Conservation (phyloP, 2,888 invertebrate genomes). For the Stratiomys singularior region DNA sequence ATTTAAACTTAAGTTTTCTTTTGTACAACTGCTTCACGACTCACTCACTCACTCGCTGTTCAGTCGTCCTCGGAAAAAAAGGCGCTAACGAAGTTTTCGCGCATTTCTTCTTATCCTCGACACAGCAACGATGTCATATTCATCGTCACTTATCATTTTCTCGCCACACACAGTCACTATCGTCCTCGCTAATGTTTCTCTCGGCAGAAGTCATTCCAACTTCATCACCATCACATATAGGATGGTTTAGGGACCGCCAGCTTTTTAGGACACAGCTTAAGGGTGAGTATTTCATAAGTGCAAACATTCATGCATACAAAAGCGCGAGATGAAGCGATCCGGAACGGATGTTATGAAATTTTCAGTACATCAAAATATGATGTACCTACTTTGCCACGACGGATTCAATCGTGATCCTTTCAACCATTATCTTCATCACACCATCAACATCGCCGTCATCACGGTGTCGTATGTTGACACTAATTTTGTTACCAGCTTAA, state of each 20-base stretch:
- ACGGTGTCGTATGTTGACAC: conserved; percentile 26
- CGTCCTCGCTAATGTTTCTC: neutral
- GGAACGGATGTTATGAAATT: conserved; percentile 1
- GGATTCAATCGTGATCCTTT: neutral
- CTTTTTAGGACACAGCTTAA: neutral
- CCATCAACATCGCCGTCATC: neutral
- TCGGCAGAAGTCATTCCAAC: neutral
- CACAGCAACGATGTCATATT: too few relatives aligned
- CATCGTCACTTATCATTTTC: neutral
- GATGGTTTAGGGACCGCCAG: too few relatives aligned
- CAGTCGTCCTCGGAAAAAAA: neutral
- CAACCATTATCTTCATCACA: neutral
- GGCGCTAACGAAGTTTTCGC: conserved; percentile 29
- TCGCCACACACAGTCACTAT: neutral
- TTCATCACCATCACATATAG: too few relatives aligned
- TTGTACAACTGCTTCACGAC: neutral
- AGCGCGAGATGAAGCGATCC: neutral
- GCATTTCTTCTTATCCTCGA: neutral
- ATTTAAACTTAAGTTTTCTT: neutral
- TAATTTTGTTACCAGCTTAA: conserved; percentile 39
- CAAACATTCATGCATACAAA: neutral
- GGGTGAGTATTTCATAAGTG: neutral
- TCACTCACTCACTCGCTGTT: neutral
- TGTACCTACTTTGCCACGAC: conserved; percentile 1
- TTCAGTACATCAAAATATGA: conserved; percentile 13